Evolutionary conservation across 1,140 invertebrate genomes (phyloP).

Genomic region (Drosophila pruinosa): DNA sequence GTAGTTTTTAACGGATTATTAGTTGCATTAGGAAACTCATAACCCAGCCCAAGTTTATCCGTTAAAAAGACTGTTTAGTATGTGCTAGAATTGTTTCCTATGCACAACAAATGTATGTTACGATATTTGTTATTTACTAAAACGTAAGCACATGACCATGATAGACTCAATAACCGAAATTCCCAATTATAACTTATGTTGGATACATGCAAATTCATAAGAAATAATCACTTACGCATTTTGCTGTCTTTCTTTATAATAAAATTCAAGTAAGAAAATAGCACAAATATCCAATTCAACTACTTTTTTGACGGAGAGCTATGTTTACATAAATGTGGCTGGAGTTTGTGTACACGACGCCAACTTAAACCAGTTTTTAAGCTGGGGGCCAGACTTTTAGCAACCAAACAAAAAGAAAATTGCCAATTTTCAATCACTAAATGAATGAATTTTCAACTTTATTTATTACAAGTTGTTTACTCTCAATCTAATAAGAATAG

Average conservation of each 20-base stretch:
- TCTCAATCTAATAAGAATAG: background rate
- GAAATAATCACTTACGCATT: slow-evolving; percentile 36
- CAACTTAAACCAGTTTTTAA: slow-evolving; percentile 44
- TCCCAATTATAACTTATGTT: background rate
- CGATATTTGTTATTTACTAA: background rate
- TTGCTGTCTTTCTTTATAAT: background rate
- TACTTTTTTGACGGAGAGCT: background rate
- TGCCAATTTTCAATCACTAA: background rate
- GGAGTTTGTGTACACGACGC: slow-evolving; percentile 19
- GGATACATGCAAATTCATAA: background rate
- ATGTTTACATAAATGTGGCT: slow-evolving; percentile 31
- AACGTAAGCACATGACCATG: background rate
- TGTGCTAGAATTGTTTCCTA: background rate
- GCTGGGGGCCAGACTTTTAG: slow-evolving; percentile 24
- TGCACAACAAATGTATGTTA: background rate
- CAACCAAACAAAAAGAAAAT: slow-evolving; percentile 13
- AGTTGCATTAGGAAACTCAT: no score
- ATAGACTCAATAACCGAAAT: background rate
- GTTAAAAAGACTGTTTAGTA: background rate
- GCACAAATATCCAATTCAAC: background rate
- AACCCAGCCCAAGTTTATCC: background rate
- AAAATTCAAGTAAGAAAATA: background rate
- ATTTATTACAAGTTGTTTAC: background rate
- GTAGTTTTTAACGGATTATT: no score
- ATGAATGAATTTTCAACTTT: background rate